phyloP scores from a whole-genome alignment of 2,888 invertebrate species.

The Teleogryllus oceanicus region DNA sequence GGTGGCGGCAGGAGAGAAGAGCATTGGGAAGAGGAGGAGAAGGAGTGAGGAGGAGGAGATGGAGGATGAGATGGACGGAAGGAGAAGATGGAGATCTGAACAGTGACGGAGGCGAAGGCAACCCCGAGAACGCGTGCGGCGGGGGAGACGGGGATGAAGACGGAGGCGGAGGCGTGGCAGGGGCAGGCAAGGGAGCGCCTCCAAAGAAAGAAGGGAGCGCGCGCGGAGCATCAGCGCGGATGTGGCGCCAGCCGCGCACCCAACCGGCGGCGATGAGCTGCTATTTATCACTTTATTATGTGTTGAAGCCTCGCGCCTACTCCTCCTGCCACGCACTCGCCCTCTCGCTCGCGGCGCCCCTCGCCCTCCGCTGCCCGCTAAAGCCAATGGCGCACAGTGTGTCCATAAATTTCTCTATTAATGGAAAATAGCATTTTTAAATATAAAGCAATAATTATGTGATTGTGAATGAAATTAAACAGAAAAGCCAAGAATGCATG shows the following conservation, averaged over 20 bases:
- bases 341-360: neutral
- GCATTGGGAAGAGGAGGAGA: too few species aligned
- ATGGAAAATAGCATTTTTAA: too few species aligned
- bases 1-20: too few species aligned
- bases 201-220: too few species aligned
- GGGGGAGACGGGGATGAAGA: neutral
- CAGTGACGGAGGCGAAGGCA: neutral
- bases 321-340: neutral
- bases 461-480: too few species aligned
- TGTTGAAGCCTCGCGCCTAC: neutral
- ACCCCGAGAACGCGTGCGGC: too few species aligned
- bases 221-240: too few species aligned
- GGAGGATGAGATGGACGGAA: neutral
- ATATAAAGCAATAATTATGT: too few species aligned
- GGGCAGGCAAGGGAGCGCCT: too few species aligned
- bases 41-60: neutral
- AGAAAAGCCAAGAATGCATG: too few species aligned
- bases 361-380: neutral
- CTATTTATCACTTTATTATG: slow-evolving; percentile 18
- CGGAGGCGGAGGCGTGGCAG: neutral
- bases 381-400: too few species aligned
- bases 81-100: neutral
- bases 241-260: neutral
- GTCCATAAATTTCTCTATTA: too few species aligned
- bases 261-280: neutral